Evolutionary conservation across 2,888 invertebrate genomes (phyloP).

Genomic region (Cantharis rufa): DNA sequence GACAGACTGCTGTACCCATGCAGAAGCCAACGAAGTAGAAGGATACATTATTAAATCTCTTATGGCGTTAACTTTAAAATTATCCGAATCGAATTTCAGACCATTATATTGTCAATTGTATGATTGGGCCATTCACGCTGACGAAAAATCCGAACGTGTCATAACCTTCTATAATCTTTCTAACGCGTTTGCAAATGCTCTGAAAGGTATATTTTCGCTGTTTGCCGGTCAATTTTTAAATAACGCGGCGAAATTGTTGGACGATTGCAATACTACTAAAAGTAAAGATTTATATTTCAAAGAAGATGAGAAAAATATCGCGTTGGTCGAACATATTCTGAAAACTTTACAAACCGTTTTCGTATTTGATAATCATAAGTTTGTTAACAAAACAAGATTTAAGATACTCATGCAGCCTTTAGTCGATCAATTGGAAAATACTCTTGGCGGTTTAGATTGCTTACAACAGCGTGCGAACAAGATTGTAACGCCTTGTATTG

Average conservation of each 20-base stretch:
- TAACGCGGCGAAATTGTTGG: slow-evolving; percentile 76
- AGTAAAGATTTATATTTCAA: slow-evolving; percentile 59
- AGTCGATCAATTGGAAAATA: slow-evolving; percentile 86
- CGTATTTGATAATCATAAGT: slow-evolving; percentile 80
- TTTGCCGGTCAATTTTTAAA: slow-evolving; percentile 86
- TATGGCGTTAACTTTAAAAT: slow-evolving; percentile 79
- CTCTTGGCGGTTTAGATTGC: slow-evolving; percentile 63
- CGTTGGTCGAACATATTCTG: slow-evolving; percentile 72
- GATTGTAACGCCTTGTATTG: slow-evolving; percentile 76
- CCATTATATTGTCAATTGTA: slow-evolving; percentile 86
- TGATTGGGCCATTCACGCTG: slow-evolving; percentile 79
- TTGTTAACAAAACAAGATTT: slow-evolving; percentile 83
- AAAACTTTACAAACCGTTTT: slow-evolving; percentile 79
- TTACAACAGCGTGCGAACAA: slow-evolving; percentile 65
- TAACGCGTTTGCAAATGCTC: slow-evolving; percentile 74
- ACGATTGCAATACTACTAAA: slow-evolving; percentile 68
- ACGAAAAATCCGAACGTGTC: slow-evolving; percentile 66
- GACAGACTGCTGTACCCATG: slow-evolving; percentile 53
- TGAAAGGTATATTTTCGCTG: slow-evolving; percentile 87
- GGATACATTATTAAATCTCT: slow-evolving; percentile 75
- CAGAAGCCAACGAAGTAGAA: slow-evolving; percentile 68
- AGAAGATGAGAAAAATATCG: slow-evolving; percentile 62
- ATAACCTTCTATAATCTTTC: slow-evolving; percentile 86
- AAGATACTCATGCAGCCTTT: slow-evolving; percentile 83
- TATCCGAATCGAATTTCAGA: slow-evolving; percentile 87